Conservation (phyloP, 2,888 invertebrate genomes). For the Leucozona laternaria region DNA sequence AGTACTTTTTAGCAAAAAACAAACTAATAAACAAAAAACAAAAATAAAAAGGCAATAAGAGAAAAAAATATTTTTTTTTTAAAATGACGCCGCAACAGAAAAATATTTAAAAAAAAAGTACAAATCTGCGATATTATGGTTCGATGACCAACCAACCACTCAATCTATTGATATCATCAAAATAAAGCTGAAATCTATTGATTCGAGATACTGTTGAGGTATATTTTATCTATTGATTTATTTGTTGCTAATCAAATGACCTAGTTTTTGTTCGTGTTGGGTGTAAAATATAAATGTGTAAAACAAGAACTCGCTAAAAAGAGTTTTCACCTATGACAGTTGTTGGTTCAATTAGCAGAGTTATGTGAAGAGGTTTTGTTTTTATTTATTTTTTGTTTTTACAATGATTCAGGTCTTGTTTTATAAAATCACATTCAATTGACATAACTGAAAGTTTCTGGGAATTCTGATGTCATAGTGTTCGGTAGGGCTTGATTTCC, state of each 20-base stretch:
- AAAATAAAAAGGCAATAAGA: background rate
- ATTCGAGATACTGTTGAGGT: background rate
- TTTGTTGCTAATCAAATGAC: conserved; percentile 32
- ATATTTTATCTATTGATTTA: background rate
- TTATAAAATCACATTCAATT: background rate
- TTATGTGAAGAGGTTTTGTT: background rate
- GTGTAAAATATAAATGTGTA: background rate
- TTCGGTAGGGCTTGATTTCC: too few species aligned
- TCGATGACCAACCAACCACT: conserved; percentile 15
- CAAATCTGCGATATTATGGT: conserved; percentile 1
- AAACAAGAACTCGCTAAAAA: conserved; percentile 12
- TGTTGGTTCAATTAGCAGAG: conserved; percentile 7
- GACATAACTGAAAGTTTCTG: background rate
- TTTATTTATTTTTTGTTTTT: background rate
- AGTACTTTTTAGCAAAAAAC: background rate
- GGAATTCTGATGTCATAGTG: background rate
- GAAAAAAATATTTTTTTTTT: background rate
- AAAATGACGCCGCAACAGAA: conserved; percentile 1
- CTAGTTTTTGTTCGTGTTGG: background rate
- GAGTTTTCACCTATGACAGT: conserved; percentile 8
- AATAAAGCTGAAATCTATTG: conserved; percentile 13
- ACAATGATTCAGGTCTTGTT: background rate
- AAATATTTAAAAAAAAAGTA: background rate
- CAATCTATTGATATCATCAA: background rate
- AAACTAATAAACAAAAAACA: background rate